These are phyloP conservation scores for Lydus trimaculatus DNA, from an alignment of 2,888 invertebrate species.

Conservation along the genomic window DNA sequence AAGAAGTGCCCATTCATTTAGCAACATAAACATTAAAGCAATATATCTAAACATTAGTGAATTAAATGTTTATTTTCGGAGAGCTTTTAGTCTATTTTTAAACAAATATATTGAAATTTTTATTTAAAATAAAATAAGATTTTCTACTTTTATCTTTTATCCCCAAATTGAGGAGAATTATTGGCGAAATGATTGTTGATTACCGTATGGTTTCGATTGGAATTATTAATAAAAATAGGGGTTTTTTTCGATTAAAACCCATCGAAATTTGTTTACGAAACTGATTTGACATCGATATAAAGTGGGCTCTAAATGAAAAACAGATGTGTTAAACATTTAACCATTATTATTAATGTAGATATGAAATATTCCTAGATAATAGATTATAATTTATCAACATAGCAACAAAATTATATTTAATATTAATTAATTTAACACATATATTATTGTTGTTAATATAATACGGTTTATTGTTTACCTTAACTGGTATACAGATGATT, in stretches of 20 bases:
- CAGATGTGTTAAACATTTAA: slow-evolving; percentile 42
- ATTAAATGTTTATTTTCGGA: slow-evolving; percentile 31
- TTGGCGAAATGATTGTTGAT: not conserved
- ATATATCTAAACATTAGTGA: slow-evolving; percentile 26
- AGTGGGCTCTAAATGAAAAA: slow-evolving; percentile 23
- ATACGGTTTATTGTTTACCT: slow-evolving; percentile 64
- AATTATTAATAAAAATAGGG: not conserved
- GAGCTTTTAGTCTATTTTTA: slow-evolving; percentile 28
- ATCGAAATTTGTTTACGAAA: slow-evolving; percentile 18
- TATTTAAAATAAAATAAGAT: not conserved
- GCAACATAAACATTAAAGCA: slow-evolving; percentile 26
- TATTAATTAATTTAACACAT: not conserved
- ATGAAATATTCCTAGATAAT: slow-evolving; percentile 26
- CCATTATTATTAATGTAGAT: slow-evolving; percentile 30
- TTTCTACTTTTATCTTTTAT: not conserved
- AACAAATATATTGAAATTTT: not conserved
- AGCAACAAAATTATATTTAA: not conserved
- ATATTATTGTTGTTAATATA: not conserved
- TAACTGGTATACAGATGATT: slow-evolving; percentile 74
- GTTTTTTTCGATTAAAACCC: not conserved
- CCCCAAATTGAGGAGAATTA: not conserved
- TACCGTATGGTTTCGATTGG: not conserved
- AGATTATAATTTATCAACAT: slow-evolving; percentile 13
- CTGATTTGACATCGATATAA: slow-evolving; percentile 26
- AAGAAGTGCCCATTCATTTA: slow-evolving; percentile 25